Percentiles rank a stretch among this genome's conserved stretches.
phyloP scores from a whole-genome alignment of 2,888 invertebrate species.

The Caenorhabditis parvicauda region DNA sequence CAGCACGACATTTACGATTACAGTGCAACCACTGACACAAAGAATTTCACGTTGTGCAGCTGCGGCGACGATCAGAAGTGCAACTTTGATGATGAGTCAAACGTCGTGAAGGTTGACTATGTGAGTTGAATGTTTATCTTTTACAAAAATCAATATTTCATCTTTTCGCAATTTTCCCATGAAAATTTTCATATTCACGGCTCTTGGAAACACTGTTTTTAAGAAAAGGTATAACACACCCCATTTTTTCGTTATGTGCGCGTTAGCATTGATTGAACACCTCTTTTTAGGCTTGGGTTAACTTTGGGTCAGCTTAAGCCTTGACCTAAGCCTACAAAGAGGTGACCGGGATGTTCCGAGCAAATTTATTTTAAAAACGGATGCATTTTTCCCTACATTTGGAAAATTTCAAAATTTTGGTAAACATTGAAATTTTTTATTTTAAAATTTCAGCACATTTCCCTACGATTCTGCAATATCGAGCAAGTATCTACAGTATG shows the following conservation, averaged over 20 bases:
- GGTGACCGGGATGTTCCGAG: too few species aligned
- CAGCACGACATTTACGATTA: constrained; percentile 29
- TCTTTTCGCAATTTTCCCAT: background rate
- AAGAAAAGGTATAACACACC: background rate
- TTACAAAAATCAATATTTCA: background rate
- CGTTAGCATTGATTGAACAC: too few species aligned
- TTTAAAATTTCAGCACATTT: constrained; percentile 22
- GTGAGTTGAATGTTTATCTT: constrained; percentile 8
- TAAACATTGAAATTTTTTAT: too few species aligned
- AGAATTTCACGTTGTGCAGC: constrained; percentile 16
- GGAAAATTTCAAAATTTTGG: too few species aligned
- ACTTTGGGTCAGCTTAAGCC: too few species aligned
- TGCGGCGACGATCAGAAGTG: constrained; percentile 14
- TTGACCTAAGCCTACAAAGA: too few species aligned
- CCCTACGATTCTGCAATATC: constrained; percentile 20
- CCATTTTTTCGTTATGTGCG: too few species aligned
- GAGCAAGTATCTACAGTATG: constrained; percentile 13
- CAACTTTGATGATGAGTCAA: constrained; percentile 20
- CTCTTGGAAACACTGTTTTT: background rate
- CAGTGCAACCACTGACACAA: constrained; percentile 12
- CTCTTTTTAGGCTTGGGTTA: too few species aligned
- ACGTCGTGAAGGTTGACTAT: constrained; percentile 22
- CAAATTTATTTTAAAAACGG: too few species aligned
- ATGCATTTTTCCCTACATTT: too few species aligned
- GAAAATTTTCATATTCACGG: background rate